phyloP scores from a whole-genome alignment of 1,140 invertebrate species.

The Drosophila carrolli region DNA sequence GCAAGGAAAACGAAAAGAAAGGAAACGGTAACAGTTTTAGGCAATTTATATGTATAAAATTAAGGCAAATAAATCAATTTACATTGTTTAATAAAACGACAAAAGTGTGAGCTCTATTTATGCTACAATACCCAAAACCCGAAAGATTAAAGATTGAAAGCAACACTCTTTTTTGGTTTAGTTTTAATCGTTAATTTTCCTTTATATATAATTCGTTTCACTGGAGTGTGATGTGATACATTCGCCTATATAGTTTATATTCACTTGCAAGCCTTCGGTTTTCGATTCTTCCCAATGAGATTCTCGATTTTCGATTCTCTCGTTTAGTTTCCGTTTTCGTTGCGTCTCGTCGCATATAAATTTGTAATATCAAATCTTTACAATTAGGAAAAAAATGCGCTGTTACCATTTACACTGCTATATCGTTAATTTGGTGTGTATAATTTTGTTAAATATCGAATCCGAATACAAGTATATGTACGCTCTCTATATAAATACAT shows the following conservation, averaged over 20 bases:
- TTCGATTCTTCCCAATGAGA: conserved; percentile 34
- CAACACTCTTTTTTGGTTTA: neutral
- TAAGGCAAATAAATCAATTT: conserved; percentile 71
- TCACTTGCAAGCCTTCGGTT: conserved; percentile 32
- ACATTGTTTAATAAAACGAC: conserved; percentile 54
- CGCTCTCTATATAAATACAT: conserved; percentile 29
- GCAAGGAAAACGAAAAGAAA: conserved; percentile 29
- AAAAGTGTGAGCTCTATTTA: neutral
- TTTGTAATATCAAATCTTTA: conserved; percentile 81
- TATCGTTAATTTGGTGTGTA: conserved; percentile 43
- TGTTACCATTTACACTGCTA: conserved; percentile 58
- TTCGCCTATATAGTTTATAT: conserved; percentile 65
- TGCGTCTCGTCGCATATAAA: conserved; percentile 69
- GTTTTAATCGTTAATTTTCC: conserved; percentile 66
- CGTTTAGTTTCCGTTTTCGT: conserved; percentile 25
- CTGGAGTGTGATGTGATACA: conserved; percentile 74
- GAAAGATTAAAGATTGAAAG: conserved; percentile 7
- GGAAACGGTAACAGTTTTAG: conserved; percentile 64
- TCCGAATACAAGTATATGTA: conserved; percentile 50
- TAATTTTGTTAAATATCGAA: conserved; percentile 53
- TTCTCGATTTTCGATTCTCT: conserved; percentile 10
- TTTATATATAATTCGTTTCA: conserved; percentile 71
- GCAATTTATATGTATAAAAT: conserved; percentile 74
- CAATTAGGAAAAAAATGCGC: conserved; percentile 78
- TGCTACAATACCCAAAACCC: neutral